These are phyloP conservation scores for Actinia equina DNA, from an alignment of 64 coral and sea anemone species.

Conservation along the genomic window DNA sequence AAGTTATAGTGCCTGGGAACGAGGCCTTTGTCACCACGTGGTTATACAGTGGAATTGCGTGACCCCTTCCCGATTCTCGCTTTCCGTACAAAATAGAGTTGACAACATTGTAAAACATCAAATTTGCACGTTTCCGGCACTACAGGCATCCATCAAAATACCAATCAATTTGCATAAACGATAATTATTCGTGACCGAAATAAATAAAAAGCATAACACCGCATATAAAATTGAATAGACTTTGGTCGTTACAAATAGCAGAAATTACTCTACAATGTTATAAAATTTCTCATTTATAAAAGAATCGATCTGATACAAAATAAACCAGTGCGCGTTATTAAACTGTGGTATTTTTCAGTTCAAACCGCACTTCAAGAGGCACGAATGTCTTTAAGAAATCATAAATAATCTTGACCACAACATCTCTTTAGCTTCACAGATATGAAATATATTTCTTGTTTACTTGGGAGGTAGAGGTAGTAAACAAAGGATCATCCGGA, in stretches of 20 bases:
- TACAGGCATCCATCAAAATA: not conserved
- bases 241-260: too few relatives aligned
- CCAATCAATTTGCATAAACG: slow-evolving; percentile 1
- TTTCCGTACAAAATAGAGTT: too few relatives aligned
- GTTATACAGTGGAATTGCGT: not conserved
- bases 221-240: too few relatives aligned
- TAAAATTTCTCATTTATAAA: too few relatives aligned
- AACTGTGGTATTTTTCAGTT: not conserved
- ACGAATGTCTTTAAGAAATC: not conserved
- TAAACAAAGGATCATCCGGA: not conserved
- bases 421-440: not conserved
- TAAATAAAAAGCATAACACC: not conserved
- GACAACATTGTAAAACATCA: not conserved
- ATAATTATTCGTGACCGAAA: not conserved
- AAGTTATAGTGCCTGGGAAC: too few relatives aligned
- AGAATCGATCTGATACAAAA: too few relatives aligned
- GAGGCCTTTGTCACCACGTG: slow-evolving; percentile 12
- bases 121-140: slow-evolving; percentile 2
- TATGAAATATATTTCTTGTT: too few relatives aligned
- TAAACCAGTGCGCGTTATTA: not conserved
- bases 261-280: too few relatives aligned
- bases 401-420: not conserved
- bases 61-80: not conserved
- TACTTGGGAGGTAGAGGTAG: not conserved
- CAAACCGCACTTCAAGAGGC: not conserved